Conservation (phyloP, 1,140 invertebrate species). For the Pomacea maculata region DNA sequence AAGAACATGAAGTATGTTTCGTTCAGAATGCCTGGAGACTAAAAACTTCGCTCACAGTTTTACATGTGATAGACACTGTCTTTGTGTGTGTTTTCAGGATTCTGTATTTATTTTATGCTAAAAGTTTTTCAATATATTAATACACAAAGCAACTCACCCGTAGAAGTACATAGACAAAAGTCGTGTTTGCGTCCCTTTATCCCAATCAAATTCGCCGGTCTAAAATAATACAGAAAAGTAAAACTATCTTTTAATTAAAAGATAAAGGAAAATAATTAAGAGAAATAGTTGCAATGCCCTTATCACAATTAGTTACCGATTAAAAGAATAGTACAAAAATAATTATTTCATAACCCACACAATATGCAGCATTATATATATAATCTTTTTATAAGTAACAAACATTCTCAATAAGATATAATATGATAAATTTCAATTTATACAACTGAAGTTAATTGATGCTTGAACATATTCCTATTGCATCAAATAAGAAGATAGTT, state of each 20-base stretch:
- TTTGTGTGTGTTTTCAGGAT: neutral
- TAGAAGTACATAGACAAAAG: slow-evolving; percentile 17
- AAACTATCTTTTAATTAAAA: neutral
- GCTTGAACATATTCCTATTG: too few species aligned
- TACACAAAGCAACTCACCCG: neutral
- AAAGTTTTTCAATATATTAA: neutral
- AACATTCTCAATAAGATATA: too few species aligned
- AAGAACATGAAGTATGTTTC: neutral
- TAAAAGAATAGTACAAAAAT: too few species aligned
- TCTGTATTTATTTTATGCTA: neutral
- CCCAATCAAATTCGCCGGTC: slow-evolving; percentile 13
- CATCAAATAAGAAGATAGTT: too few species aligned
- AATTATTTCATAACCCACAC: too few species aligned
- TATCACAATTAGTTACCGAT: too few species aligned
- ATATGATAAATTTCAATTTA: too few species aligned
- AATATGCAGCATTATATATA: too few species aligned
- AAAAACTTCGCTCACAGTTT: neutral
- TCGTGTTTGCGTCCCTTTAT: neutral
- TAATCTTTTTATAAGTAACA: too few species aligned
- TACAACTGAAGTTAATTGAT: too few species aligned
- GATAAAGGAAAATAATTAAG: too few species aligned
- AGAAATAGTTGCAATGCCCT: too few species aligned
- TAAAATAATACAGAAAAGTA: neutral
- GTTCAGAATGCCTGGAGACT: neutral
- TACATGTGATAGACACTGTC: neutral